Percentiles rank a stretch among this genome's conserved stretches.
Conservation (phyloP, 2,113 vertebrate species). For the Chunga burmeisteri region DNA sequence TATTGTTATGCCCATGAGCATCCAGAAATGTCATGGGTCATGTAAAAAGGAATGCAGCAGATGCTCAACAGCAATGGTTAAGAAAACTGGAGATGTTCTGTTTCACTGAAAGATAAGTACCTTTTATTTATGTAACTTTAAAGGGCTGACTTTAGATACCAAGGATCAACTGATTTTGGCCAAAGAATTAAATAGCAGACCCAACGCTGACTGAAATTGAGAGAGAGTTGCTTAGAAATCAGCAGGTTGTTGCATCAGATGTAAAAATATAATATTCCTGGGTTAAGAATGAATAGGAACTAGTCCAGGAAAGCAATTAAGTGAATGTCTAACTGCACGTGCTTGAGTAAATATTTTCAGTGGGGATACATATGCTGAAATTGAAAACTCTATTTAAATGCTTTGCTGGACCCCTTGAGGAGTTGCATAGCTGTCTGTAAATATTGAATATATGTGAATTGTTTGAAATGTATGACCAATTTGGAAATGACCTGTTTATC, state of each 20-base stretch:
- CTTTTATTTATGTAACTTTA: not conserved
- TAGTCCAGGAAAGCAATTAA: not conserved
- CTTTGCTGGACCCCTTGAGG: not conserved
- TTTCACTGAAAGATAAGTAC: not conserved
- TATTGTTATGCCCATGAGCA: not conserved
- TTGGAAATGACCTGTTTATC: not conserved
- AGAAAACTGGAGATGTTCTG: not conserved
- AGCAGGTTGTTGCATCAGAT: not conserved
- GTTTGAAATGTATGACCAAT: not conserved
- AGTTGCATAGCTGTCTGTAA: not conserved
- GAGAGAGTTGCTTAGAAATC: not conserved
- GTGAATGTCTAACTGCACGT: not conserved
- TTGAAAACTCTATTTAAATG: not conserved
- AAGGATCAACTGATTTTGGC: not conserved
- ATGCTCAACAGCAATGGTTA: not conserved
- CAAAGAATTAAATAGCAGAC: not conserved
- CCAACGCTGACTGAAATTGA: not conserved
- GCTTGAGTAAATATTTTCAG: constrained; percentile 1
- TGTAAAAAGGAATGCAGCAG: not conserved
- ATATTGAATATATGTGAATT: not conserved
- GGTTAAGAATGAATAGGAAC: not conserved
- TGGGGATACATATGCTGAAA: not conserved
- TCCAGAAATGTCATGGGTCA: not conserved
- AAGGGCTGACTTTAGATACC: not conserved
- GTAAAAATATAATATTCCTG: not conserved